Base-by-base conservation (phyloP, 2,888 invertebrate genomes). In the Amblyjoppa fuscipennis region DNA sequence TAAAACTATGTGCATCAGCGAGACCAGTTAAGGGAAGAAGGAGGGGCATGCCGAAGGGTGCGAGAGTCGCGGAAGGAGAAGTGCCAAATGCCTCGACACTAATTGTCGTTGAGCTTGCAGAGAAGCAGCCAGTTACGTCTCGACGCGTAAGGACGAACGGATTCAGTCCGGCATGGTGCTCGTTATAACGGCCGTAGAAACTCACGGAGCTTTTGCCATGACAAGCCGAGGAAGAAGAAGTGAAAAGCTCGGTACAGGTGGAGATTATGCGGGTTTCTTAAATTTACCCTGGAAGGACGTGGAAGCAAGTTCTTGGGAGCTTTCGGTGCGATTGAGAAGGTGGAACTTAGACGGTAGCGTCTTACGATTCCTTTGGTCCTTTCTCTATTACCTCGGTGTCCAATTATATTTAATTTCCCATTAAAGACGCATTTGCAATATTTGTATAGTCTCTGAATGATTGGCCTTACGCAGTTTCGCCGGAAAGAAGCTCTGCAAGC, bases 1-100 rank as follows among this genome's bases (percentile, higher is more conserved):
- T 53, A 68, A 73, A 83, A 77, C 59, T 76, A 51, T 59, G 73
- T 70, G 38, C 41, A 41, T 71, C 53, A 28, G 31, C 34, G 25
- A 78, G 74, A 77, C 69, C 45, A 66, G 78, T 45, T 70, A 75
- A 81, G 70, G 59, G 66, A 38, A 34, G 53, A 68, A 68, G 13
- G 28, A 31, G 11, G n/a, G 28, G 31, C 38, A 41, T 31, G 66
- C 7, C 25, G 56, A 53, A 73, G 56, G 34, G 64, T 34, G 70
- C 34, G 61, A 41, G 73, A 34, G n/a, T 13, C 61, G 28, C 2
- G 31, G 28, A 61, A 16, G 11, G 49, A 41, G 25, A 51, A 76
- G n/a, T 25, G 51, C 66, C 71, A 68, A 82, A 61, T 64, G 82
- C 74, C 41, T 38, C 66, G 59, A 28, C 59, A 56, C 38, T 77